Conservation (phyloP, 2,113 vertebrate genomes). For the Clarias batrachus region DNA sequence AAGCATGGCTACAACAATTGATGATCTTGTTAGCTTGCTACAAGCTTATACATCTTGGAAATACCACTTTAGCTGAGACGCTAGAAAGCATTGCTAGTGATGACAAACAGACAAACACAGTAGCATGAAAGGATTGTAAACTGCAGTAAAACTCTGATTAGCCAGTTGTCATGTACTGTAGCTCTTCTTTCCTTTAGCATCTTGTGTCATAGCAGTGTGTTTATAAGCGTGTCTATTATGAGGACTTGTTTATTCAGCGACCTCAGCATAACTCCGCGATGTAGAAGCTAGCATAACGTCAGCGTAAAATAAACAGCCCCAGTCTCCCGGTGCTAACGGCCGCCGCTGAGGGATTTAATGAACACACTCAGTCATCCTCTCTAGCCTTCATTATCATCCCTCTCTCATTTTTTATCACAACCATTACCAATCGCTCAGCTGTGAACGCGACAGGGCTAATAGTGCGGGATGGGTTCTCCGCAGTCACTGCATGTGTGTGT, state of each 20-base stretch:
- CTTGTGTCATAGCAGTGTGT: neutral
- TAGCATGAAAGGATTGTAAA: neutral
- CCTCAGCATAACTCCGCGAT: neutral
- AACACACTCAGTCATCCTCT: slow-evolving; percentile 62
- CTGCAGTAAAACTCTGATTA: neutral
- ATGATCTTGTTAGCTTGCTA: too few species aligned
- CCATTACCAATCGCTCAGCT: slow-evolving; percentile 43
- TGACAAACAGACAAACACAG: neutral
- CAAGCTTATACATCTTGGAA: too few species aligned
- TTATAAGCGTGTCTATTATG: neutral
- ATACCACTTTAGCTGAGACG: neutral
- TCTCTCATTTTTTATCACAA: slow-evolving; percentile 36
- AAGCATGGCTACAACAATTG: too few species aligned
- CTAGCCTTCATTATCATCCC: slow-evolving; percentile 36
- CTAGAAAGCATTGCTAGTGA: neutral
- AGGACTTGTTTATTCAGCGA: neutral
- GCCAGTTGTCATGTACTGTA: neutral
- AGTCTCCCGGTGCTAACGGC: slow-evolving; percentile 50
- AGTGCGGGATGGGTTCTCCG: slow-evolving; percentile 26
- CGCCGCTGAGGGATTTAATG: slow-evolving; percentile 60
- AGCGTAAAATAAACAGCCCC: slow-evolving; percentile 54
- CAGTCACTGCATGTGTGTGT: slow-evolving; percentile 13
- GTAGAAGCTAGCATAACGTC: slow-evolving; percentile 22
- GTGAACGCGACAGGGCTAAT: slow-evolving; percentile 42
- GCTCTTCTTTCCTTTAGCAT: neutral